Evolutionary conservation across 2,888 invertebrate species (phyloP).

Genomic region (Heliconius erato): DNA sequence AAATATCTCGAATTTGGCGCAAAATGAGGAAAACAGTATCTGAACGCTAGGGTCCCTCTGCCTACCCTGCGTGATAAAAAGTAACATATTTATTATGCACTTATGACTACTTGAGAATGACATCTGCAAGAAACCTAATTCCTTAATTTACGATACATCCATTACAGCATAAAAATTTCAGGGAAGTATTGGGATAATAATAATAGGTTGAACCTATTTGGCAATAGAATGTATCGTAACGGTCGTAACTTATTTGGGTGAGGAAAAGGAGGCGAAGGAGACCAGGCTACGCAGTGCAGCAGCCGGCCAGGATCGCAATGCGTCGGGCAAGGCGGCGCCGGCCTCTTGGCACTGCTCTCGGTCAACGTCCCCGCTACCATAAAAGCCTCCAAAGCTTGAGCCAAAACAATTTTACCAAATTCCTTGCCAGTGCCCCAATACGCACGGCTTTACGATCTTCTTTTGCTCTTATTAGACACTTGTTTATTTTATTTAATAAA

Average conservation of each 20-base stretch:
- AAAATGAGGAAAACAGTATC: too few species aligned
- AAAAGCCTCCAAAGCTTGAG: slow-evolving; percentile 78
- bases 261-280: slow-evolving; percentile 60
- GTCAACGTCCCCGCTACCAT: slow-evolving; percentile 81
- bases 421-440: slow-evolving; percentile 80
- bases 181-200: slow-evolving; percentile 32
- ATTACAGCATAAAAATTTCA: slow-evolving; percentile 23
- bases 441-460: slow-evolving; percentile 81
- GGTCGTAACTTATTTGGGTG: slow-evolving; percentile 72
- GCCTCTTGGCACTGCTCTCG: slow-evolving; percentile 81
- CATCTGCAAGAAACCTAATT: slow-evolving; percentile 40
- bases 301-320: slow-evolving; percentile 70
- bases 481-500: slow-evolving; percentile 66
- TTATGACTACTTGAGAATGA: slow-evolving; percentile 32
- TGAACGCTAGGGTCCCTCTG: too few species aligned
- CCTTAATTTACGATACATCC: slow-evolving; percentile 44
- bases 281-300: slow-evolving; percentile 82
- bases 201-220: slow-evolving; percentile 69
- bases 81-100: slow-evolving; percentile 14
- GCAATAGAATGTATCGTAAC: slow-evolving; percentile 70
- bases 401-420: slow-evolving; percentile 85
- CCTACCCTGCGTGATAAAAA: too few species aligned
- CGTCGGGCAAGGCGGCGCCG: slow-evolving; percentile 82
- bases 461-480: slow-evolving; percentile 63
- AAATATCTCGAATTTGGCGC: too few species aligned